Evolutionary conservation across 2,888 invertebrate genomes (phyloP), one percentile per base, ranked within the genome.

Genomic region (Syrista parreyssii): DNA sequence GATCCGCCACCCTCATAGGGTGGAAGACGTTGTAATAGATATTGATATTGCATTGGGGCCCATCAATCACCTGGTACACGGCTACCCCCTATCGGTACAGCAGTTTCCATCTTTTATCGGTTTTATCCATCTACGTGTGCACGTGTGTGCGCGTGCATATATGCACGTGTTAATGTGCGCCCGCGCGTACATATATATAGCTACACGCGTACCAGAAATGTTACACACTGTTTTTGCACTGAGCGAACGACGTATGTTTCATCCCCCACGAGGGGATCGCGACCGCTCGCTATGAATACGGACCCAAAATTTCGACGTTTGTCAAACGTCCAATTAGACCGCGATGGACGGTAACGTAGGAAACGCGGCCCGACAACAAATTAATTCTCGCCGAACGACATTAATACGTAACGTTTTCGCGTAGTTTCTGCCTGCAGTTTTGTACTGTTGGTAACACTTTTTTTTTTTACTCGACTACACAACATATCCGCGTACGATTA

Each of bases 41-140:
- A 71, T 71, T 71, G 71, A 71, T 71, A 71, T 71, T 71, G 31
- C 71, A 71, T 71, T 32, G 32, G 15, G 31, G 72, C 71, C 73
- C 69, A 73, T 75, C 68, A 75, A 73, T 75, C 78, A 78, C 75
- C 73, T 35, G 73, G 55, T 55, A 55, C 55, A 55, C 55, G 23
- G 23, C 2, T 55, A 55, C 55, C 2, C 2, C 23, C 23, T 55
- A 23, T 55, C 23, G 55, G 9, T 55, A 55, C 55, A 55, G 23
- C 23, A 9, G 23, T 9, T 55, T 55, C 55, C 55, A 23, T 55
- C 55, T 55, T 55, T 55, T 55, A 55, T 55, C 55, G 23, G 23
- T 23, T 55, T 55, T 55, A 55, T 55, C 55, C 55, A 55, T 55
- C 55, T 55, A 55, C 55, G 55, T 55, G 2, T 15, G 2, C 15